These are phyloP conservation scores for Plutella xylostella DNA, from an alignment of 2,888 invertebrate species.

Conservation along the genomic window DNA sequence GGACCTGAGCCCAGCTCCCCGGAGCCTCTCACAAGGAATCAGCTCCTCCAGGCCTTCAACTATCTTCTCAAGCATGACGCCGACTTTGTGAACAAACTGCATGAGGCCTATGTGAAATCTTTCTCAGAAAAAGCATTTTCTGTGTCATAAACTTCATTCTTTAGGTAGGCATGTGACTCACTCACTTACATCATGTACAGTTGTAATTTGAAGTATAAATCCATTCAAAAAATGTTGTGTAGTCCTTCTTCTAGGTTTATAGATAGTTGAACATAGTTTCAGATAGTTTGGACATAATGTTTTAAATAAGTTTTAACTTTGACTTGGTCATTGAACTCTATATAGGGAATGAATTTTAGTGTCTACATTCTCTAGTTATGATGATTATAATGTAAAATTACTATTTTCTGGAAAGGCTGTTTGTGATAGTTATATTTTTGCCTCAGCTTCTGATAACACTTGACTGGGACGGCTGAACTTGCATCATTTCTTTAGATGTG, in stretches of 20 bases:
- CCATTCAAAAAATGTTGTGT: constrained; percentile 45
- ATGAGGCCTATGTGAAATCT: constrained; percentile 92
- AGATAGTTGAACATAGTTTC: constrained; percentile 24
- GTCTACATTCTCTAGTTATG: constrained; percentile 29
- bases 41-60: constrained; percentile 89
- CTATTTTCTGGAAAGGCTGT: constrained; percentile 38
- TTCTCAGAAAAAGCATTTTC: constrained; percentile 75
- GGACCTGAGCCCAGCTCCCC: constrained; percentile 51
- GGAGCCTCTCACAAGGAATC: constrained; percentile 88
- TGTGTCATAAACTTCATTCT: constrained; percentile 54
- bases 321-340: constrained; percentile 51
- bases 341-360: constrained; percentile 60
- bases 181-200: constrained; percentile 52
- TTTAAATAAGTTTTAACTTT: constrained; percentile 65
- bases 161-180: constrained; percentile 29
- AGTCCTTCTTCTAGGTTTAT: constrained; percentile 48
- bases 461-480: not conserved
- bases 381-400: constrained; percentile 29
- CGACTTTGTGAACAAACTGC: constrained; percentile 88
- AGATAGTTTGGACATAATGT: constrained; percentile 54
- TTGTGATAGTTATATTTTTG: constrained; percentile 54
- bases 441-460: constrained; percentile 11
- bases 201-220: constrained; percentile 60
- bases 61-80: constrained; percentile 89
- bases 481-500: constrained; percentile 22